Percentiles rank a stretch among this genome's conserved stretches.
phyloP scores from a whole-genome alignment of 2,888 invertebrate species.

The Drosophila gaucha region DNA sequence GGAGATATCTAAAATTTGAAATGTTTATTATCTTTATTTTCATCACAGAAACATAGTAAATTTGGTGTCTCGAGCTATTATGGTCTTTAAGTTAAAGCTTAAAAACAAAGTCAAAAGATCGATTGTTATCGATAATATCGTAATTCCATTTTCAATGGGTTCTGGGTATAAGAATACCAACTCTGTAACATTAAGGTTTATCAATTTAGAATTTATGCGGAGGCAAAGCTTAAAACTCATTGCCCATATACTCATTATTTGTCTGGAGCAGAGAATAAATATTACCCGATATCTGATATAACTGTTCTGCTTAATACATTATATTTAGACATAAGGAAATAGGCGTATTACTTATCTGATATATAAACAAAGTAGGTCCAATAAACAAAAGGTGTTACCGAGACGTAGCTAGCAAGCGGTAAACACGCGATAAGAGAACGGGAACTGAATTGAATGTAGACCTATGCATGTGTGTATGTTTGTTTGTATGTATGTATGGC shows the following conservation, averaged over 20 bases:
- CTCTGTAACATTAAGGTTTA: no score
- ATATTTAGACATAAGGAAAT: not conserved
- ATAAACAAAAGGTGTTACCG: slow-evolving; percentile 42
- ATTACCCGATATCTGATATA: not conserved
- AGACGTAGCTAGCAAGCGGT: slow-evolving; percentile 15
- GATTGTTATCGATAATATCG: no score
- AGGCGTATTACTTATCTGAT: slow-evolving; percentile 24
- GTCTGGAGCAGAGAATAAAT: not conserved
- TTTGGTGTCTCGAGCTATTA: no score
- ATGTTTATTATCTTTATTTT: no score
- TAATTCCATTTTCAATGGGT: no score
- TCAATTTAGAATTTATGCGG: no score
- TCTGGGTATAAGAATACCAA: no score
- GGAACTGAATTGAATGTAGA: slow-evolving; percentile 8
- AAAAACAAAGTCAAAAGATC: no score
- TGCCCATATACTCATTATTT: not conserved
- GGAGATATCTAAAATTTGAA: no score
- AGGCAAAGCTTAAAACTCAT: not conserved
- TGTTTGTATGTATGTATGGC: not conserved
- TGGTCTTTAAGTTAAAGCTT: no score
- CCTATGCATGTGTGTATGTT: not conserved
- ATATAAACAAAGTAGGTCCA: slow-evolving; percentile 23
- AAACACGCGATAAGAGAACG: slow-evolving; percentile 47
- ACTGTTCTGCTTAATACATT: not conserved
- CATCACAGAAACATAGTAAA: no score